A percentile compares a stretch with the other conserved stretches of the same genome.
Conservation (phyloP, 2,888 invertebrate species). For the Elmis aenea region DNA sequence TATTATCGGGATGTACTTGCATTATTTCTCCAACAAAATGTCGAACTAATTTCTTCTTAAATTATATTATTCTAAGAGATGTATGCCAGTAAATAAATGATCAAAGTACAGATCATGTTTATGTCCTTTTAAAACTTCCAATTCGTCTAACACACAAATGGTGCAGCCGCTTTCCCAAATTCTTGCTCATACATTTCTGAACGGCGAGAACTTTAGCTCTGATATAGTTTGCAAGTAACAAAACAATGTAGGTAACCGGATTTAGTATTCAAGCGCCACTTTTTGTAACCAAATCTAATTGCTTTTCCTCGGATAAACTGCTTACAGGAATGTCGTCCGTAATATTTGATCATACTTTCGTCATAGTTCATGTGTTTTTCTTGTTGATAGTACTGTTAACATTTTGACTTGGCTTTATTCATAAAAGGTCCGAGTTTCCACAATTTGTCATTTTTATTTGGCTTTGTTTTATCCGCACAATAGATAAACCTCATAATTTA, state of each 20-base stretch:
- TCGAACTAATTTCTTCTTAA: slow-evolving; percentile 2
- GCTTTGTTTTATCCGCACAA: slow-evolving; percentile 15
- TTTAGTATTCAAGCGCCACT: slow-evolving; percentile 22
- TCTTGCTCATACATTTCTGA: background rate
- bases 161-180: background rate
- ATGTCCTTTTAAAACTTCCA: too few relatives aligned
- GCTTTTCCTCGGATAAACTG: slow-evolving; percentile 29
- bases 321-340: slow-evolving; percentile 24
- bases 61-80: too few relatives aligned
- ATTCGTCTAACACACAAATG: background rate
- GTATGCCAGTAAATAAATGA: too few relatives aligned
- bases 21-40: slow-evolving; percentile 2
- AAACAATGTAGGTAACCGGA: background rate
- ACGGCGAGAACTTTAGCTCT: slow-evolving; percentile 8
- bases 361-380: slow-evolving; percentile 15
- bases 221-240: slow-evolving; percentile 8
- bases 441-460: slow-evolving; percentile 10
- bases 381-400: slow-evolving; percentile 7
- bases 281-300: slow-evolving; percentile 28
- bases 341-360: slow-evolving; percentile 27
- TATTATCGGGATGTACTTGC: background rate
- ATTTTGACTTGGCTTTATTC: slow-evolving; percentile 35
- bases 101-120: too few relatives aligned
- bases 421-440: slow-evolving; percentile 22
- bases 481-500: slow-evolving; percentile 15